Percentiles rank a stretch among this genome's conserved stretches.
Evolutionary conservation across 2,888 invertebrate species (phyloP).

Genomic region (Xestia ashworthii): DNA sequence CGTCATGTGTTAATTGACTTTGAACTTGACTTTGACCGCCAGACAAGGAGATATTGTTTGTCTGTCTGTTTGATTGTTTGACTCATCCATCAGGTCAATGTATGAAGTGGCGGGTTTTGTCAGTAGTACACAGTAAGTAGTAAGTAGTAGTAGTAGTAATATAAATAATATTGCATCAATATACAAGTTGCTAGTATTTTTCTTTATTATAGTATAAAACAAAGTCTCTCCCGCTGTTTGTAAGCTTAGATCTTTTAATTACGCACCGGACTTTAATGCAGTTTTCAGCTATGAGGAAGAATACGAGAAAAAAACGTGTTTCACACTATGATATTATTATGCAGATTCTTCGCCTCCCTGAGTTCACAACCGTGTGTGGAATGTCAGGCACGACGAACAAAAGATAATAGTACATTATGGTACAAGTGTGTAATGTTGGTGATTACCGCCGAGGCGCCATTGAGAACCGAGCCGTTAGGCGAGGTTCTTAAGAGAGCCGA

Average conservation of each 20-base stretch:
- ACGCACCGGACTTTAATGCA: too few relatives aligned
- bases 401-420: too few relatives aligned
- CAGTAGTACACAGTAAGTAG: neutral
- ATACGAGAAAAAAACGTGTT: too few relatives aligned
- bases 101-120: slow-evolving; percentile 50
- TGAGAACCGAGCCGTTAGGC: too few relatives aligned
- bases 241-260: too few relatives aligned
- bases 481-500: too few relatives aligned
- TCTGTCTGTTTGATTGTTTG: slow-evolving; percentile 35
- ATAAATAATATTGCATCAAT: slow-evolving; percentile 27
- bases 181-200: neutral
- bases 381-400: slow-evolving; percentile 31
- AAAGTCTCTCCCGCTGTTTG: too few relatives aligned
- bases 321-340: slow-evolving; percentile 7
- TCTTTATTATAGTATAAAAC: too few relatives aligned
- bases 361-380: slow-evolving; percentile 23
- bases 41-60: slow-evolving; percentile 38
- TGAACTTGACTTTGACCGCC: slow-evolving; percentile 66
- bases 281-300: too few relatives aligned
- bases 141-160: too few relatives aligned
- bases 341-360: slow-evolving; percentile 20
- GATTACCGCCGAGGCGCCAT: too few relatives aligned
- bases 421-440: too few relatives aligned
- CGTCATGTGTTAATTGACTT: slow-evolving; percentile 49
- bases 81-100: slow-evolving; percentile 33